phyloP scores from a whole-genome alignment of 2,888 invertebrate genomes.

The Eupithecia tripunctaria region DNA sequence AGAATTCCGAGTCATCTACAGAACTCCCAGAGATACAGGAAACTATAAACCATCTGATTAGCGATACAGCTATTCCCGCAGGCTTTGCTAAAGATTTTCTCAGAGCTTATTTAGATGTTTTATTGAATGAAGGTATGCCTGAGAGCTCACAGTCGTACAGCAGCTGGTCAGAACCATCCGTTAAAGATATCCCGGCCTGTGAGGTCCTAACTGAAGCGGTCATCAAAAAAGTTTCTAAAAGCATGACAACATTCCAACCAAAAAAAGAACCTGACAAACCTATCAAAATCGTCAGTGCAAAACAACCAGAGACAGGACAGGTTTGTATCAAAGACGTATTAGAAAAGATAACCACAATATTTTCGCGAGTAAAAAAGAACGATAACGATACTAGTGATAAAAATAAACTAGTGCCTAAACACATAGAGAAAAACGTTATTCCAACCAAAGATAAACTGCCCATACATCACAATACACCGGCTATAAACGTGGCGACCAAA shows the following conservation, averaged over 20 bases:
- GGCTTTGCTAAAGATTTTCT: conserved; percentile 68
- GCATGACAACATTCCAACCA: conserved; percentile 52
- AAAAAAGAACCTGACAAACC: conserved; percentile 30
- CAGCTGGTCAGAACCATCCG: conserved; percentile 45
- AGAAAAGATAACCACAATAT: conserved; percentile 67
- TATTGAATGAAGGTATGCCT: conserved; percentile 54
- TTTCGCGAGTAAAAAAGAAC: conserved; percentile 52
- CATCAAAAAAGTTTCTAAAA: conserved; percentile 61
- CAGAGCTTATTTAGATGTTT: conserved; percentile 64
- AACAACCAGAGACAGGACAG: conserved; percentile 57
- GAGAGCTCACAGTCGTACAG: conserved; percentile 54
- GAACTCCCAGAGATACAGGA: conserved; percentile 66
- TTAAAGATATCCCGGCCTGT: conserved; percentile 47
- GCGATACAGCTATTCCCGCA: conserved; percentile 62
- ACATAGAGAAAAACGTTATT: conserved; percentile 29
- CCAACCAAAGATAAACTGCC: conserved; percentile 41
- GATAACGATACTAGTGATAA: conserved; percentile 34
- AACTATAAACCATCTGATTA: conserved; percentile 66
- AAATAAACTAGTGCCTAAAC: conserved; percentile 34
- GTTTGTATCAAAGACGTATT: conserved; percentile 65
- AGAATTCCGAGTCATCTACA: conserved; percentile 60
- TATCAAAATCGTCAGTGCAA: conserved; percentile 33
- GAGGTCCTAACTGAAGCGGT: conserved; percentile 65
- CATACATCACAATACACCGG: neutral
- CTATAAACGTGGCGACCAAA: neutral